Base-by-base conservation (phyloP, 2,113 vertebrate genomes). In the Brachirus orientalis region DNA sequence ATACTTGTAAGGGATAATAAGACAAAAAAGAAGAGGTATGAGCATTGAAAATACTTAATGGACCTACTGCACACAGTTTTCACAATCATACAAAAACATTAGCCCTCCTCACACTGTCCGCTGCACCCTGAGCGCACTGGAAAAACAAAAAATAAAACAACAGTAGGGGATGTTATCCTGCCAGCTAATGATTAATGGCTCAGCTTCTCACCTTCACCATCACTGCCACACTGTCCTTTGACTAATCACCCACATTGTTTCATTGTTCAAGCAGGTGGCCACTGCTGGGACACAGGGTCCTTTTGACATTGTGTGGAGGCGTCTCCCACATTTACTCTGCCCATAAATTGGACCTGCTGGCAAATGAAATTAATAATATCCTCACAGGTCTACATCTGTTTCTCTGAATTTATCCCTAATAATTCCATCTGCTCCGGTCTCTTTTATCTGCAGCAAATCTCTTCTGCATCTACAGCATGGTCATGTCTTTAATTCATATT, bases 1-100 rank as follows among this genome's bases (percentile, higher is more conserved):
- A 90, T 86, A 91, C 85, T 91, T 75, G 54, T 80, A 81, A 82
- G 70, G 75, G 80, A 80, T 74, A 85, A 82, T 63, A 79, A 69
- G 55, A 88, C 46, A 44, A 63, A 45, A 41, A 66, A 74, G 17
- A 62, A 61, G 69, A 88, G 78, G 79, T 83, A 86, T 72, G 78
- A 40, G 72, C 66, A 47, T 79, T 70, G 69, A 71, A 84, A 88
- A 90, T 77, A 88, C 75, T 87, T 78, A 74, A 75, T 76, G 79
- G 86, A 87, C 79, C 82, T 75, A 85, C 79, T 79, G 85, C 82
- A 82, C 79, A 79, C 56, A n/a, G 60, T 66, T 81, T 68, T 75
- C 80, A 84, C 86, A 63, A 79, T 80, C 83, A 69, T 81, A 83
- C 73, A 64, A 79, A 28, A 72, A 82, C 55, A 46, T n/a, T 0